Base-by-base conservation (phyloP, 2,797 vertebrate genomes). In the Chanos chanos region DNA sequence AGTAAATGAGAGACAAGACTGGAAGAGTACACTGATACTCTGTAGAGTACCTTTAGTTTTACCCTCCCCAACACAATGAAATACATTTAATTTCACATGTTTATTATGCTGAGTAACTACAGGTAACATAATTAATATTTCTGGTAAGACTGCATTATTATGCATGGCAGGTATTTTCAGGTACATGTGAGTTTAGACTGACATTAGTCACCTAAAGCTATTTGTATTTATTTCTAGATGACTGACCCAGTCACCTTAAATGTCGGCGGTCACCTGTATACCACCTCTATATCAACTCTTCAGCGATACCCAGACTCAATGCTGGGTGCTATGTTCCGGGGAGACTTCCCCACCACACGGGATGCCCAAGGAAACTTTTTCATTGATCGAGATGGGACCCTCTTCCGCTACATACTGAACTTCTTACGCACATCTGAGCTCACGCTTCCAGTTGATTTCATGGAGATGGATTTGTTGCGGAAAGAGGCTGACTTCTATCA, bases 401-500 rank as follows among this genome's bases (percentile, higher is more conserved):
- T 99, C 64, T 99, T 99, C 85, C 91, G 97, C 25, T 97, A 97
- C 28, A 91, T 99, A 68, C 88, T 99, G 72, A 99, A 99, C 87
- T 99, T 99, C 80, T 83, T 99, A 83, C 90, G 97, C 79, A 96
- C 96, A 12, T 99, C 97, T 47, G 97, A 97, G 81, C 89, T 99
- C 55, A 98, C 94, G 36, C 88, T 99, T 37, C 97, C 97, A 1
- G 53, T 93, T 62, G 96, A 98, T 83, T 99, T 99, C 84, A 96
- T 92, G 62, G 96, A 99, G 85, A 93, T 92, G 0, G 97, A 99
- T 75, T 89, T 99, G 31, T 88, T 99, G 66, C 90, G 94, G 68
- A 97, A 96, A 75, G 97, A 99, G 86, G 97, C 94, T 0, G 97
- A 99, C 77, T 99, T 99, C 83, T 99, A 96, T 77, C 96, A 99